Base-by-base conservation (phyloP, 1,140 invertebrate species). In the Eumaeus atala region DNA sequence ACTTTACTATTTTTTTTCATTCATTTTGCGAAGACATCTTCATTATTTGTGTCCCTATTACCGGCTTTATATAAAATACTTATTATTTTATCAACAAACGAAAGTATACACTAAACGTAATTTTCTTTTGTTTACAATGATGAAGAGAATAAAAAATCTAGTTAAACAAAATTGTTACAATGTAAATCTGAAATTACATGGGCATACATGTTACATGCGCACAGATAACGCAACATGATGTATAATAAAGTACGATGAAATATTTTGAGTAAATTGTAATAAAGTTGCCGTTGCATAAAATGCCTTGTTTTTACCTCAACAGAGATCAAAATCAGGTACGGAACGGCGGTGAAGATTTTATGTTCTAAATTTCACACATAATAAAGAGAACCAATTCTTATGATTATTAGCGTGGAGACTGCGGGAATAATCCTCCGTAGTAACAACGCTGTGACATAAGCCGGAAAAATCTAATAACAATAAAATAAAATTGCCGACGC, bases 391-490 rank as follows among this genome's bases (percentile, higher is more conserved):
- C 77, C 78, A 84, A 82, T 84, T 84, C 81, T 78, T 86, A 80
- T 84, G 81, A 84, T 87, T 87, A 84, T 87, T 84, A 87, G 79
- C 79, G 70, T 56, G 62, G 78, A 84, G 79, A 77, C 77, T 77
- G 70, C 72, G 75, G 74, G 77, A 86, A 74, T 87, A 87, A 86
- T 84, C 83, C 80, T 74, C 70, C 62, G 67, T 76, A 69, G 72
- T 77, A 77, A 78, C 78, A 75, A 65, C 66, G 72, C 70, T 74
- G 77, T 86, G 83, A 86, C 83, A 83, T 86, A 83, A 86, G 70
- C 79, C 78, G 79, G 77, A 84, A 87, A 83, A 84, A 84, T 84
- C 76, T 87, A 84, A 84, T 84, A 84, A 84, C 81, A 86, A 84
- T 86, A 86, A 86, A 86, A 84, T 80, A 83, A 77, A 87, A 87